Evolutionary conservation across 2,113 vertebrate species (phyloP).

Genomic region (Rhinolophus sinicus): DNA sequence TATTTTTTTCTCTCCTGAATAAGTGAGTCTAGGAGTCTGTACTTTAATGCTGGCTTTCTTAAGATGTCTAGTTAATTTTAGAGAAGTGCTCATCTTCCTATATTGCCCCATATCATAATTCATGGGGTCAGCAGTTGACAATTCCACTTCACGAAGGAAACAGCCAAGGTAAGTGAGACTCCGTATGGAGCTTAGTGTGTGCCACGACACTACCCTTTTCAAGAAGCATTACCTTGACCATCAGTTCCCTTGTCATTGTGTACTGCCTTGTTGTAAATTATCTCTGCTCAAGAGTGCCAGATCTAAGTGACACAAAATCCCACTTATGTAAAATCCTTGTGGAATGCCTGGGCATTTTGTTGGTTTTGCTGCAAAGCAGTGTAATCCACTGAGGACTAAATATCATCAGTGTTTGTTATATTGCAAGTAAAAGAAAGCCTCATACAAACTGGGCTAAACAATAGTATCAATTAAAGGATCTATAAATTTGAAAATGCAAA

Average conservation of each 20-base stretch:
- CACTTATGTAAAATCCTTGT: background rate
- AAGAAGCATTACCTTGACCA: background rate
- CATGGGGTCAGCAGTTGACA: accelerated
- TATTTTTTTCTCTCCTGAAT: background rate
- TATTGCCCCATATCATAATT: background rate
- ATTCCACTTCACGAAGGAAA: background rate
- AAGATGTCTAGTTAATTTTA: background rate
- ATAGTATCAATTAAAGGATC: background rate
- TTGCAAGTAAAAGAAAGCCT: background rate
- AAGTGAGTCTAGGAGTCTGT: background rate
- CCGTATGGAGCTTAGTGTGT: background rate
- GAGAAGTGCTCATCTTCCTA: background rate
- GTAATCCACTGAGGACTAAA: background rate
- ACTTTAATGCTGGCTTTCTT: background rate
- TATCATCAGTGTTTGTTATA: background rate
- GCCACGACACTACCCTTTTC: background rate
- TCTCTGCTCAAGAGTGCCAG: background rate
- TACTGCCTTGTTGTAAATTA: background rate
- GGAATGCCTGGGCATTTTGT: background rate
- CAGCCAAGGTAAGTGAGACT: background rate
- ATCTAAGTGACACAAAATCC: background rate
- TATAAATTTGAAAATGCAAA: background rate
- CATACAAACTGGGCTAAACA: background rate
- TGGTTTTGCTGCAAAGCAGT: background rate
- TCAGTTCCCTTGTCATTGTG: background rate